Percentiles rank a stretch among this genome's conserved stretches.
Conservation (phyloP, 1,140 invertebrate genomes). For the Pogonomyrmex californicus region DNA sequence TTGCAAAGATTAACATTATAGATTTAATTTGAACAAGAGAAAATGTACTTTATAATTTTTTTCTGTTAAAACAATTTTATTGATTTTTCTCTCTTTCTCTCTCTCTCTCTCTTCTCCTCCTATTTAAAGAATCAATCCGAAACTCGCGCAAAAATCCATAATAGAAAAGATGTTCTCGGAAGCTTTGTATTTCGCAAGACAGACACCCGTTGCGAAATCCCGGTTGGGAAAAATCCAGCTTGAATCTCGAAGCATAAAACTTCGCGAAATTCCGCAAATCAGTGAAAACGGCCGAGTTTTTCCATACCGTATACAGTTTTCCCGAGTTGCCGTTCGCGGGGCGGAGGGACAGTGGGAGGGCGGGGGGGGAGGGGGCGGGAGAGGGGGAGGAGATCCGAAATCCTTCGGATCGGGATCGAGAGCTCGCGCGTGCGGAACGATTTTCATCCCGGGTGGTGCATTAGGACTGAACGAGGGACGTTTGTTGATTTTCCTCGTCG, state of each 20-base stretch:
- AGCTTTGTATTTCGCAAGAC: constrained; percentile 3
- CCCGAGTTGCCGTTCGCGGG: not conserved
- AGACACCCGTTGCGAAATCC: constrained; percentile 2
- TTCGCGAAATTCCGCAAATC: not conserved
- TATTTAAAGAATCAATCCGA: constrained; percentile 5
- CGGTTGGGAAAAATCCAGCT: not conserved
- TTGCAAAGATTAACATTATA: not conserved
- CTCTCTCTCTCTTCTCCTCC: not conserved
- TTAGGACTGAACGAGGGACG: constrained; percentile 64
- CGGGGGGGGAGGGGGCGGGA: not conserved
- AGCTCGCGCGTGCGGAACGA: constrained; percentile 61
- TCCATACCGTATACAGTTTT: constrained; percentile 4
- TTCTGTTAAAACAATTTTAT: constrained; percentile 3
- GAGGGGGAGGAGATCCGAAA: not conserved
- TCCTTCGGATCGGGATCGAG: constrained; percentile 40
- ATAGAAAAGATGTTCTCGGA: constrained; percentile 1
- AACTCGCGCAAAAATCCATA: not conserved
- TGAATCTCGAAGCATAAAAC: constrained; percentile 11
- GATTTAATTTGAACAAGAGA: not conserved
- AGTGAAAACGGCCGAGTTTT: constrained; percentile 24
- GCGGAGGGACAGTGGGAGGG: not conserved
- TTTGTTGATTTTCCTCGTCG: constrained; percentile 74
- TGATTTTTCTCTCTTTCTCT: not conserved
- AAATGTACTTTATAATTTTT: not conserved
- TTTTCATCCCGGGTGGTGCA: constrained; percentile 66